Evolutionary conservation across 2,797 vertebrate species (phyloP).

Genomic region (Pogoniulus pusillus): DNA sequence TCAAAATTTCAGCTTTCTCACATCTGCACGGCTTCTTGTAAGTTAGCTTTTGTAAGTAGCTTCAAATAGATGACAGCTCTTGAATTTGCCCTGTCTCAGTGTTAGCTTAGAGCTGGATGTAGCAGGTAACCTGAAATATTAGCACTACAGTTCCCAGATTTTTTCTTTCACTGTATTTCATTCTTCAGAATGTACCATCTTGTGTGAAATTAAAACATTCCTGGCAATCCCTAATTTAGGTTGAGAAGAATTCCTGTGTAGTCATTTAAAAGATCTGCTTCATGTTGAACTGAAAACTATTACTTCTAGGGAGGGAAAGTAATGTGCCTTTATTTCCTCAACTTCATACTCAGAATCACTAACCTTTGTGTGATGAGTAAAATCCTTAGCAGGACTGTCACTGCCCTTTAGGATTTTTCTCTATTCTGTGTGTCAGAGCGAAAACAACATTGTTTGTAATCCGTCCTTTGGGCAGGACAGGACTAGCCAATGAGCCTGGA

Average conservation of each 20-base stretch:
- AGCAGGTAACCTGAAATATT: background rate
- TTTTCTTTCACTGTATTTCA: background rate
- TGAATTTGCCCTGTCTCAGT: background rate
- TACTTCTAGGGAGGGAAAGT: background rate
- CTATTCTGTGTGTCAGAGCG: background rate
- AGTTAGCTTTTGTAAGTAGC: background rate
- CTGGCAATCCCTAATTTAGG: background rate
- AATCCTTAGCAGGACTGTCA: background rate
- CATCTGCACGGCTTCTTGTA: background rate
- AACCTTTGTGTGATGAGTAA: background rate
- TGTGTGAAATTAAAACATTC: background rate
- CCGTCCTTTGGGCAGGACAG: background rate
- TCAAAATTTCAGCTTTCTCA: slow-evolving; percentile 10
- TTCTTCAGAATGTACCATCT: background rate
- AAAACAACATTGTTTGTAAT: background rate
- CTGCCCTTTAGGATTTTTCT: slow-evolving; percentile 21
- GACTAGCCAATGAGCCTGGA: background rate
- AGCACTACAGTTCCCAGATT: background rate
- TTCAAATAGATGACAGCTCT: background rate
- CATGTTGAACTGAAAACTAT: background rate
- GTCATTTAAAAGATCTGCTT: background rate
- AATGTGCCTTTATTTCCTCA: background rate
- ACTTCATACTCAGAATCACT: background rate
- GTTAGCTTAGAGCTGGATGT: background rate
- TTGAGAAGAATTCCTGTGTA: background rate